Conservation (phyloP, 2,888 invertebrate species). For the Bursaphelenchus okinawaensis region DNA sequence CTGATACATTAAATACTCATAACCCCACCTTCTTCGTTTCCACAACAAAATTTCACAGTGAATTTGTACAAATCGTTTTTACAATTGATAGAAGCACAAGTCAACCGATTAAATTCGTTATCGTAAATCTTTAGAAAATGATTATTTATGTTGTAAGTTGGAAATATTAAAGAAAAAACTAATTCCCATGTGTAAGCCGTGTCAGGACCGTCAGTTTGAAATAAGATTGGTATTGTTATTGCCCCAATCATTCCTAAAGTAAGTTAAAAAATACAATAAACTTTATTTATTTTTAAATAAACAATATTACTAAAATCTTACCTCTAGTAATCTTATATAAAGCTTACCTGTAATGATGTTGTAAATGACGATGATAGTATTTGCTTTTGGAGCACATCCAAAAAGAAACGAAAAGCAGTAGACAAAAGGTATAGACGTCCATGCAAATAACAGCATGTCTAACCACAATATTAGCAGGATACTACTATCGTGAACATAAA, state of each 20-base stretch:
- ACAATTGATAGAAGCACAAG: slow-evolving; percentile 40
- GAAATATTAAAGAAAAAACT: slow-evolving; percentile 31
- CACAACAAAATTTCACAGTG: slow-evolving; percentile 29
- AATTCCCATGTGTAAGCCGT: slow-evolving; percentile 26
- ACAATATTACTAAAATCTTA: too few species aligned
- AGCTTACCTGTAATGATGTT: slow-evolving; percentile 31
- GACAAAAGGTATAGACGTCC: slow-evolving; percentile 46
- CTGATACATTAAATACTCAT: too few species aligned
- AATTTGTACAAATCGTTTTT: not conserved
- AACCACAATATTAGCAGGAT: slow-evolving; percentile 27
- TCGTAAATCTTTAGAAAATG: slow-evolving; percentile 32
- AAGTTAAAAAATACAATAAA: too few species aligned
- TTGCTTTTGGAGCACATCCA: slow-evolving; percentile 48
- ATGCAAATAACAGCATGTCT: slow-evolving; percentile 37
- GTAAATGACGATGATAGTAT: slow-evolving; percentile 48
- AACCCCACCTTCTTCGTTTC: slow-evolving; percentile 19
- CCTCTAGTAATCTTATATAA: not conserved
- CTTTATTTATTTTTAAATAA: too few species aligned
- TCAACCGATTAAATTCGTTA: slow-evolving; percentile 41
- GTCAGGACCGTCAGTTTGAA: slow-evolving; percentile 29
- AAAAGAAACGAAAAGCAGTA: slow-evolving; percentile 48
- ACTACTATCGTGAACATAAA: slow-evolving; percentile 1
- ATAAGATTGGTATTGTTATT: slow-evolving; percentile 49
- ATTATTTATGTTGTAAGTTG: slow-evolving; percentile 30
- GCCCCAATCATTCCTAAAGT: slow-evolving; percentile 45